phyloP scores from a whole-genome alignment of 2,113 vertebrate genomes.

The Danio rerio region DNA sequence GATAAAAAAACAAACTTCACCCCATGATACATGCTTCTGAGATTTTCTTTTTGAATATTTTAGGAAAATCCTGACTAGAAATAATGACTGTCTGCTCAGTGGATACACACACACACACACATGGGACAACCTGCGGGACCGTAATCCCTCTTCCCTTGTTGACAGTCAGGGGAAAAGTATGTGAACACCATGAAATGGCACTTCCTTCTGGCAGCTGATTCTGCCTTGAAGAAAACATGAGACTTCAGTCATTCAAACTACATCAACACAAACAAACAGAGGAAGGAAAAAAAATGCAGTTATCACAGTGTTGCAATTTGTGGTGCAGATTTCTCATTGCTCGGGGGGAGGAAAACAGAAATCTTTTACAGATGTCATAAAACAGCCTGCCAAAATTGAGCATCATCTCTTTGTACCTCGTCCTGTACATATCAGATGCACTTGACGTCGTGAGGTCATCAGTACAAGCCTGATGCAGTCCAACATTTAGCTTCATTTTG shows the following conservation, averaged over 20 bases:
- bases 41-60: conserved; percentile 52
- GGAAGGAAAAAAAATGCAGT: conserved; percentile 42
- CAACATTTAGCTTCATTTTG: conserved; percentile 28
- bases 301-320: conserved; percentile 75
- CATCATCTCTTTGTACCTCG: conserved; percentile 62
- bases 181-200: conserved; percentile 66
- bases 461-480: conserved; percentile 52
- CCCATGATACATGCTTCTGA: conserved; percentile 49
- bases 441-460: conserved; percentile 63
- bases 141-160: conserved; percentile 52
- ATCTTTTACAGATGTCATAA: conserved; percentile 62
- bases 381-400: conserved; percentile 77
- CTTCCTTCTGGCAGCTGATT: conserved; percentile 61
- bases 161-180: conserved; percentile 58
- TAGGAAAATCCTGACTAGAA: conserved; percentile 59
- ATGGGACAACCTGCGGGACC: conserved; percentile 42
- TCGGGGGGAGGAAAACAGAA: conserved; percentile 58
- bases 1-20: conserved; percentile 12
- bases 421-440: conserved; percentile 78
- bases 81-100: conserved; percentile 52
- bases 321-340: conserved; percentile 72
- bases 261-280: conserved; percentile 51
- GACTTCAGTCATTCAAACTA: conserved; percentile 56
- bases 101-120: conserved; percentile 24
- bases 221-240: conserved; percentile 62